Evolutionary conservation across 2,797 vertebrate species (phyloP).

Genomic region (Chiloscyllium punctatum): DNA sequence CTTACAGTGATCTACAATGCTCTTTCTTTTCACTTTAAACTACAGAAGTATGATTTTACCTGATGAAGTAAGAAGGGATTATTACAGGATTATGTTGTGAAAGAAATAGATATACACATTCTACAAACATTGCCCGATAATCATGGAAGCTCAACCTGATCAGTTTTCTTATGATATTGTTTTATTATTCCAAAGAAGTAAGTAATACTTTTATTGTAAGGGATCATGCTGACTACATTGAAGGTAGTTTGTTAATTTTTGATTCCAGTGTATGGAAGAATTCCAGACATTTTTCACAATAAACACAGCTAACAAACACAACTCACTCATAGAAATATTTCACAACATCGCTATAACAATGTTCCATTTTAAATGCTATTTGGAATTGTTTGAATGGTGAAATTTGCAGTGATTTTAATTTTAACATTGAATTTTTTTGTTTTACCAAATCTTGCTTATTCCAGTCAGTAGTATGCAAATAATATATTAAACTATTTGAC

Average conservation of each 20-base stretch:
- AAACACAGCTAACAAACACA: not conserved
- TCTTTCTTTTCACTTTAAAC: too few relatives aligned
- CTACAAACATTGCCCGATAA: not conserved
- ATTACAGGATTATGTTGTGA: not conserved
- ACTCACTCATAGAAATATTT: not conserved
- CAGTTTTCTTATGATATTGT: not conserved
- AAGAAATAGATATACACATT: not conserved
- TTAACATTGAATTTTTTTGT: not conserved
- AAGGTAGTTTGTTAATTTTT: not conserved
- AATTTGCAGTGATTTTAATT: not conserved
- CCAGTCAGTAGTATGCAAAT: not conserved
- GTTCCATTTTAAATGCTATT: not conserved
- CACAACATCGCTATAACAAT: not conserved
- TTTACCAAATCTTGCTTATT: not conserved
- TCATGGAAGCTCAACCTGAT: not conserved
- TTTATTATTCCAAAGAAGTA: not conserved
- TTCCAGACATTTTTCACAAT: not conserved
- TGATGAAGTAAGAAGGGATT: not conserved
- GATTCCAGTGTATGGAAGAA: not conserved
- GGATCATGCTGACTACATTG: not conserved
- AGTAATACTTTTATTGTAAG: not conserved
- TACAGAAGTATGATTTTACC: too few relatives aligned
- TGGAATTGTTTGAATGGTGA: not conserved
- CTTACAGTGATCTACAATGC: too few relatives aligned
- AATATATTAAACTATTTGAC: conserved; percentile 5